Evolutionary conservation across 2,797 vertebrate genomes (phyloP).

Genomic region (Myotis myotis): DNA sequence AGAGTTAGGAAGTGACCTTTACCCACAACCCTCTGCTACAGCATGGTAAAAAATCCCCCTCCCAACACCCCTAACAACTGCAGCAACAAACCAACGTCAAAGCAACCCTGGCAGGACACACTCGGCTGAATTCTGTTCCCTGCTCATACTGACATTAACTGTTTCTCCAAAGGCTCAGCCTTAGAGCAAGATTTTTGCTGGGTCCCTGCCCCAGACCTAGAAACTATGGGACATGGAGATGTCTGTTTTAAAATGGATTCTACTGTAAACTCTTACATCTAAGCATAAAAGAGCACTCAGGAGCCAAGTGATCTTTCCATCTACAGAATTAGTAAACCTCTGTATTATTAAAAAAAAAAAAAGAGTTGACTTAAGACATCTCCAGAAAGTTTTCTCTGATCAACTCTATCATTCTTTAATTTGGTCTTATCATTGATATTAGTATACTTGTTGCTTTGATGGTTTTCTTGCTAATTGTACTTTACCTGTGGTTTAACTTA

Average conservation of each 20-base stretch:
- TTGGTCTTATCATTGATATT: background rate
- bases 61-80: background rate
- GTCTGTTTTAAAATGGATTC: conserved; percentile 28
- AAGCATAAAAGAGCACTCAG: background rate
- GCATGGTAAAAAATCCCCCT: conserved; percentile 70
- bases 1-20: conserved; percentile 83
- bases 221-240: background rate
- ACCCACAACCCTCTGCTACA: conserved; percentile 90
- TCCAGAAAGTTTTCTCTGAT: background rate
- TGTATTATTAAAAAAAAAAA: background rate
- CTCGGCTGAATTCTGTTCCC: conserved; percentile 64
- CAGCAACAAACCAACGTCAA: conserved; percentile 62
- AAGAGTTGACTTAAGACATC: background rate
- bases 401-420: background rate
- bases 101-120: conserved; percentile 79
- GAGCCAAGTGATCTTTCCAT: background rate
- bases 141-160: background rate
- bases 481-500: background rate
- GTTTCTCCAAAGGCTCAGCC: conserved; percentile 22
- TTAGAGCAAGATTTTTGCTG: background rate
- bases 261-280: conserved; percentile 12
- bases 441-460: background rate
- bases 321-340: conserved; percentile 46
- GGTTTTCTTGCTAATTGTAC: background rate
- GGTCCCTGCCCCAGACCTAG: background rate